Conservation (phyloP, 2,113 vertebrate genomes). For the Harpagus bidentatus region DNA sequence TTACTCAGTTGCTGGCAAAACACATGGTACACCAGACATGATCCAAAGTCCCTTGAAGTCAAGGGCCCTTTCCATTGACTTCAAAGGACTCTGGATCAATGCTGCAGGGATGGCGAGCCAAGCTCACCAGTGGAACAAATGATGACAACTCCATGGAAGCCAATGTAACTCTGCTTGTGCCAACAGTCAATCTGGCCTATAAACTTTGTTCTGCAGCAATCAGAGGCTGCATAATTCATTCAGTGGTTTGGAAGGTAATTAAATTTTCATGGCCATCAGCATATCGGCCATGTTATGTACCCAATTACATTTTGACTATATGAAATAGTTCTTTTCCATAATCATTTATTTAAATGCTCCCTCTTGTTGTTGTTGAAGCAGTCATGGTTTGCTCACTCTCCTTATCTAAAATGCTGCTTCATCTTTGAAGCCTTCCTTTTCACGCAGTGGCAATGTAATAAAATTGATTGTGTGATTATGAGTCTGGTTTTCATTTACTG, state of each 20-base stretch:
- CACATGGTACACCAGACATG: not conserved
- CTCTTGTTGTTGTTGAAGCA: not conserved
- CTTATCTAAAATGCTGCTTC: conserved; percentile 5
- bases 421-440: not conserved
- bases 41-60: not conserved
- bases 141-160: not conserved
- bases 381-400: not conserved
- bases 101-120: not conserved
- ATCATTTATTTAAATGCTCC: not conserved
- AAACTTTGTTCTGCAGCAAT: not conserved
- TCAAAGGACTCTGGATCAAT: not conserved
- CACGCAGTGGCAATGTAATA: conserved; percentile 1
- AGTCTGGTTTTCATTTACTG: conserved; percentile 30
- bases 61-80: not conserved
- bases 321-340: not conserved
- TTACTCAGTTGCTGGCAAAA: not conserved
- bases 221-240: not conserved
- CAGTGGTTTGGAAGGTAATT: not conserved
- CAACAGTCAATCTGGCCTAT: not conserved
- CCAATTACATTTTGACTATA: not conserved
- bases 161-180: not conserved
- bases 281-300: not conserved
- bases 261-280: conserved; percentile 37
- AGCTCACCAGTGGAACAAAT: not conserved
- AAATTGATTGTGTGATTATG: not conserved